A percentile compares a stretch with the other conserved stretches of the same genome.
Conservation (phyloP, 2,888 invertebrate species). For the Ctena decussata region DNA sequence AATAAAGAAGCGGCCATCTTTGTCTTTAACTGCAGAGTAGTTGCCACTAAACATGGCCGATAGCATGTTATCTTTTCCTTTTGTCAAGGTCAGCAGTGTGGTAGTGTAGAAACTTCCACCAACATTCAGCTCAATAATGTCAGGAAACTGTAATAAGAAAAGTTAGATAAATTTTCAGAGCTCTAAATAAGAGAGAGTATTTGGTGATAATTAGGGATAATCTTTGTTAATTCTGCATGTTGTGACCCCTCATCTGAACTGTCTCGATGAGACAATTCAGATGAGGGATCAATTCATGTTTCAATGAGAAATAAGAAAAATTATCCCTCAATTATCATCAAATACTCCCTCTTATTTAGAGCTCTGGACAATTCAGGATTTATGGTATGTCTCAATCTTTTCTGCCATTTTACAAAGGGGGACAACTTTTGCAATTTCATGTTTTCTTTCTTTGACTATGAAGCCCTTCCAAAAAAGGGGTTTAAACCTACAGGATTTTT, state of each 20-base stretch:
- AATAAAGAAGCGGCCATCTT: conserved; percentile 83
- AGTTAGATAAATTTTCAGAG: too few species aligned
- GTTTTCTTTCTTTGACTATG: neutral
- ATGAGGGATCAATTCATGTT: too few species aligned
- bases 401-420: neutral
- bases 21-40: conserved; percentile 76
- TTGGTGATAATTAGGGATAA: too few species aligned
- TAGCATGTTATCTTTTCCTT: conserved; percentile 81
- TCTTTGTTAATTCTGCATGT: too few species aligned
- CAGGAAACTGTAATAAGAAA: conserved; percentile 73
- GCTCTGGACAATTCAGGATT: too few species aligned
- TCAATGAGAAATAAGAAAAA: too few species aligned
- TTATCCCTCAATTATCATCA: too few species aligned
- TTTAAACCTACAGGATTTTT: neutral
- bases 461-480: neutral
- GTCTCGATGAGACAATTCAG: too few species aligned
- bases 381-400: neutral
- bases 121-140: conserved; percentile 83
- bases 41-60: conserved; percentile 85
- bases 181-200: too few species aligned
- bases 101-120: conserved; percentile 82
- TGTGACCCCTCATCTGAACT: too few species aligned
- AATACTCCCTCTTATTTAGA: too few species aligned
- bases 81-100: conserved; percentile 78
- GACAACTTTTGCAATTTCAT: neutral